These are phyloP conservation scores for Parauchenoglanis ngamensis DNA, from an alignment of 2,797 vertebrate species.

Conservation along the genomic window DNA sequence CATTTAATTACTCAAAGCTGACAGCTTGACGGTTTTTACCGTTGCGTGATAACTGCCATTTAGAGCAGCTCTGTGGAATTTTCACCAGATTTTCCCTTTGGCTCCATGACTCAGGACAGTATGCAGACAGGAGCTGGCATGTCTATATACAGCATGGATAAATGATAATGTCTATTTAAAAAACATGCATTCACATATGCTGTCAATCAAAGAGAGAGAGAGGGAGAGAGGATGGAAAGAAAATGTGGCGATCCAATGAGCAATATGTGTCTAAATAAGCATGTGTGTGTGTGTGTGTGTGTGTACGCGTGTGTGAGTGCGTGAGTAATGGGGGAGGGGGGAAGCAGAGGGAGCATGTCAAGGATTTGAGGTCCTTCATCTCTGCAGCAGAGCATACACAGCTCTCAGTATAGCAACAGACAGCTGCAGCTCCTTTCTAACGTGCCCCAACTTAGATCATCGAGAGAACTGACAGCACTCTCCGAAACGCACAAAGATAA, in stretches of 20 bases:
- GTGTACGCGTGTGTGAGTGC: conserved; percentile 7
- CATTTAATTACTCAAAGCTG: not conserved
- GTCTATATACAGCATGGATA: conserved; percentile 64
- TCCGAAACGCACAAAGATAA: conserved; percentile 97
- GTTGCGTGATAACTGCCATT: not conserved
- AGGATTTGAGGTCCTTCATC: conserved; percentile 99
- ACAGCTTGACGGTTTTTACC: not conserved
- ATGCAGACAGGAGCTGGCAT: conserved; percentile 54
- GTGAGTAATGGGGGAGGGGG: conserved; percentile 76
- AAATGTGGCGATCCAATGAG: conserved; percentile 72
- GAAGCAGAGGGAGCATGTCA: conserved; percentile 86
- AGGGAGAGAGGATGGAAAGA: not conserved
- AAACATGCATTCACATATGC: conserved; percentile 87
- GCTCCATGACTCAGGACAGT: conserved; percentile 34
- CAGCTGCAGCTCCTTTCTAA: conserved; percentile 99
- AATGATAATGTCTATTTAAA: conserved; percentile 72
- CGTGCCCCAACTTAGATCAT: conserved; percentile 99
- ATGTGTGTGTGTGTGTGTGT: conserved; percentile 73
- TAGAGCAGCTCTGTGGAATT: conserved; percentile 13
- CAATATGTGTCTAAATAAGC: conserved; percentile 96
- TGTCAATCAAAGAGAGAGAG: conserved; percentile 86
- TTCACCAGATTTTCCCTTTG: conserved; percentile 2
- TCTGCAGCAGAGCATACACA: conserved; percentile 92
- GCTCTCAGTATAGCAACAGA: conserved; percentile 98
- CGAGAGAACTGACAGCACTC: conserved; percentile 95